These are phyloP conservation scores for Drosophila siamana DNA, from an alignment of 2,888 invertebrate genomes.

Conservation along the genomic window DNA sequence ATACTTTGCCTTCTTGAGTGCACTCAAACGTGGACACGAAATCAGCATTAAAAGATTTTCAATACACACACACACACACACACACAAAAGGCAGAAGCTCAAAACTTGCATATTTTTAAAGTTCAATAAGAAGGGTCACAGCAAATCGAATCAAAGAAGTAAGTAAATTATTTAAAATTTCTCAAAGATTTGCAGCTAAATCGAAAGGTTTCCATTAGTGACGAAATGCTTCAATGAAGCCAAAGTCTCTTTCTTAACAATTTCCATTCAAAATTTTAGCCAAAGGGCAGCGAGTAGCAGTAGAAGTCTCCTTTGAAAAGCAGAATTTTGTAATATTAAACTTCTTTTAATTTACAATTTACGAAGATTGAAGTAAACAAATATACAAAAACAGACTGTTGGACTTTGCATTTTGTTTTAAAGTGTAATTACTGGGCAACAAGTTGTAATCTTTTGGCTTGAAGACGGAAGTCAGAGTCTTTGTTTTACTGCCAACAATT, in stretches of 20 bases:
- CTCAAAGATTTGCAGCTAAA: neutral
- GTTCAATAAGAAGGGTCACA: constrained; percentile 12
- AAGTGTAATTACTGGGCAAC: neutral
- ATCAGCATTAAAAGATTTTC: constrained; percentile 19
- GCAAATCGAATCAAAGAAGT: constrained; percentile 5
- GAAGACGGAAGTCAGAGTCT: neutral
- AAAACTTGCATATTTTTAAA: constrained; percentile 12
- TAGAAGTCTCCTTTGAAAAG: neutral
- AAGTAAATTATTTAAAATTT: constrained; percentile 10
- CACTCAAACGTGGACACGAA: constrained; percentile 25
- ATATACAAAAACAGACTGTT: too few species aligned
- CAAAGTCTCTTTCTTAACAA: neutral
- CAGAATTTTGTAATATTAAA: neutral
- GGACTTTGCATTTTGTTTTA: neutral
- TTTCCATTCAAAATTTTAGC: neutral
- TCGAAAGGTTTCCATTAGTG: neutral
- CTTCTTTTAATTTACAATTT: neutral
- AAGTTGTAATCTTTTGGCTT: neutral
- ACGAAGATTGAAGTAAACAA: neutral
- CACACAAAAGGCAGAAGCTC: neutral
- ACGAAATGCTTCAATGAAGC: neutral
- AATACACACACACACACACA: too few species aligned
- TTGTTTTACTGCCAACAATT: neutral
- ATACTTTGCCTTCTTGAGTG: constrained; percentile 32
- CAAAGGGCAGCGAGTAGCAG: neutral